These are phyloP conservation scores for Perithous albicinctus DNA, from an alignment of 2,888 invertebrate genomes.

Conservation along the genomic window DNA sequence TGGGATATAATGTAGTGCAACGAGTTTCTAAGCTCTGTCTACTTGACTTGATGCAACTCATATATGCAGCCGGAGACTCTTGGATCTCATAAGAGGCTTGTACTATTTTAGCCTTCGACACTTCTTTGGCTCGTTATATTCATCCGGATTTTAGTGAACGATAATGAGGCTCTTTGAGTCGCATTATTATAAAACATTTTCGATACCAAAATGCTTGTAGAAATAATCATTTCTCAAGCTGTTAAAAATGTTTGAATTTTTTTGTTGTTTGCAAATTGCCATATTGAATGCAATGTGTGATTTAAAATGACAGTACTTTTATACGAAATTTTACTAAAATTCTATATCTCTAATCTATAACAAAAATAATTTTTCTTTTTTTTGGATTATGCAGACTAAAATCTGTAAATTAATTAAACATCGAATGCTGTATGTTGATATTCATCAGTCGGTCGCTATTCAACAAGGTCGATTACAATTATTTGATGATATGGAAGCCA, in stretches of 20 bases:
- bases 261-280: no score
- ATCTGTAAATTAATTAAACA: background rate
- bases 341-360: no score
- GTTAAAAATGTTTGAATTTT: no score
- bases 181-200: no score
- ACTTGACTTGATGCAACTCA: constrained; percentile 60
- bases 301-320: no score
- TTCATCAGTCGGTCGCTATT: background rate
- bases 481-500: constrained; percentile 15
- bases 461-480: background rate
- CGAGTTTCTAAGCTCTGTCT: constrained; percentile 42
- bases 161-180: background rate
- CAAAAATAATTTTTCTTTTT: background rate
- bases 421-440: background rate
- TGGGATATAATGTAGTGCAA: background rate
- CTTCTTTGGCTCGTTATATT: background rate
- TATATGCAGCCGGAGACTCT: background rate
- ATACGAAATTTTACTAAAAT: no score
- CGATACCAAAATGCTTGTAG: background rate
- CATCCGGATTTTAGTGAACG: background rate
- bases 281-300: no score
- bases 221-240: no score
- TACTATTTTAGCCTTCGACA: constrained; percentile 25
- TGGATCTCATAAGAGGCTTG: constrained; percentile 13
- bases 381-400: background rate